phyloP scores from a whole-genome alignment of 2,113 vertebrate species.

The Smithornis capensis region DNA sequence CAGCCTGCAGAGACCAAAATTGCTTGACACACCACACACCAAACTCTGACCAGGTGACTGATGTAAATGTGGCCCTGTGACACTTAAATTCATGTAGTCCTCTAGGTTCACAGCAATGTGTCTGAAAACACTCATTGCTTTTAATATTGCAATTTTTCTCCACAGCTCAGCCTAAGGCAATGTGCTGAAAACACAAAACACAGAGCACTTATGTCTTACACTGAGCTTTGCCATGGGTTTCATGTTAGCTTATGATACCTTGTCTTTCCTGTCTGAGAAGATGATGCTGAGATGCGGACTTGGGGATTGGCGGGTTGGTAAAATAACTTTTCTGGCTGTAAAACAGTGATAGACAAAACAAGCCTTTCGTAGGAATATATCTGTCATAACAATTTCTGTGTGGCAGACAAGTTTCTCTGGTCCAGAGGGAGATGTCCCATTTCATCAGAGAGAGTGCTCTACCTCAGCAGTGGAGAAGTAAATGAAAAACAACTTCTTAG shows the following conservation, averaged over 20 bases:
- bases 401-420: background rate
- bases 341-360: background rate
- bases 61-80: background rate
- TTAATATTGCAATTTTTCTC: background rate
- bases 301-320: background rate
- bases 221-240: background rate
- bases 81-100: background rate
- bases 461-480: background rate
- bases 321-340: conserved; percentile 15
- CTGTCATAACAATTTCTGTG: background rate
- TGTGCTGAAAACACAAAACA: background rate
- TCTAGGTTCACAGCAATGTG: background rate
- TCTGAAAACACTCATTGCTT: background rate
- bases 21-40: background rate
- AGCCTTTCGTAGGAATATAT: background rate
- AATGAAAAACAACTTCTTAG: background rate
- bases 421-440: background rate
- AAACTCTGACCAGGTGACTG: background rate
- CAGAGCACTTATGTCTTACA: background rate
- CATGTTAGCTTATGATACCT: background rate
- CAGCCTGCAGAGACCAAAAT: background rate
- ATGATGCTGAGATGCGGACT: background rate
- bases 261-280: background rate
- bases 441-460: background rate
- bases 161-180: background rate